Evolutionary conservation across 2,888 invertebrate species (phyloP).

Genomic region (Actias luna): DNA sequence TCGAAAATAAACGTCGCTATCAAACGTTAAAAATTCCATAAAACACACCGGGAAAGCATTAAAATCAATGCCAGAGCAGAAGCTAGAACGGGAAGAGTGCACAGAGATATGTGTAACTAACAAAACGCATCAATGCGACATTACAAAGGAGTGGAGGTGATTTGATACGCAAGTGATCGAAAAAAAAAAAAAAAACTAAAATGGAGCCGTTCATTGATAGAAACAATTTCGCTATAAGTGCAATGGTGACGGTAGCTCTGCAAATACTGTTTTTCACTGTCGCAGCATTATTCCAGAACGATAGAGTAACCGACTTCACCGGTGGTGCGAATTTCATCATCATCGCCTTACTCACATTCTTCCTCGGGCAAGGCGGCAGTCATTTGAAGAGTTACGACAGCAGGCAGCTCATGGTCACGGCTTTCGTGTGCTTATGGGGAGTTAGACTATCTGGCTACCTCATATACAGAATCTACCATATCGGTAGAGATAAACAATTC

Average conservation of each 20-base stretch:
- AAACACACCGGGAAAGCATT: not conserved
- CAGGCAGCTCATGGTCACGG: conserved; percentile 94
- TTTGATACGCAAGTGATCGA: no score
- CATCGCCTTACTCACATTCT: conserved; percentile 92
- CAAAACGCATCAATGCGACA: conserved; percentile 68
- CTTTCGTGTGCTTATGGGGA: conserved; percentile 94
- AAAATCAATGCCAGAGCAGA: not conserved
- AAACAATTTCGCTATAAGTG: conserved; percentile 93
- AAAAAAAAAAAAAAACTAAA: conserved; percentile 58
- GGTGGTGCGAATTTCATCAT: conserved; percentile 96
- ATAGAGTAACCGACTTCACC: conserved; percentile 96
- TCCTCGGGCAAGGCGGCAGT: conserved; percentile 89
- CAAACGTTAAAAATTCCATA: not conserved
- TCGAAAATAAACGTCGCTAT: conserved; percentile 3
- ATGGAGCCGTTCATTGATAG: conserved; percentile 90
- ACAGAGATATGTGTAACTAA: not conserved
- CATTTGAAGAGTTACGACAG: conserved; percentile 89
- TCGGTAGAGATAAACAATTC: conserved; percentile 94
- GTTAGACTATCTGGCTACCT: conserved; percentile 92
- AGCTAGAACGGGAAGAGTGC: not conserved
- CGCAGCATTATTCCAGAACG: conserved; percentile 92
- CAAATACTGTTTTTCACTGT: conserved; percentile 94
- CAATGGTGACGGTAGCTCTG: conserved; percentile 91
- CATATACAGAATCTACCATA: conserved; percentile 93
- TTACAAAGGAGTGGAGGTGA: no score